These are phyloP conservation scores for Tuta absoluta DNA, from an alignment of 2,888 invertebrate species.

Conservation along the genomic window DNA sequence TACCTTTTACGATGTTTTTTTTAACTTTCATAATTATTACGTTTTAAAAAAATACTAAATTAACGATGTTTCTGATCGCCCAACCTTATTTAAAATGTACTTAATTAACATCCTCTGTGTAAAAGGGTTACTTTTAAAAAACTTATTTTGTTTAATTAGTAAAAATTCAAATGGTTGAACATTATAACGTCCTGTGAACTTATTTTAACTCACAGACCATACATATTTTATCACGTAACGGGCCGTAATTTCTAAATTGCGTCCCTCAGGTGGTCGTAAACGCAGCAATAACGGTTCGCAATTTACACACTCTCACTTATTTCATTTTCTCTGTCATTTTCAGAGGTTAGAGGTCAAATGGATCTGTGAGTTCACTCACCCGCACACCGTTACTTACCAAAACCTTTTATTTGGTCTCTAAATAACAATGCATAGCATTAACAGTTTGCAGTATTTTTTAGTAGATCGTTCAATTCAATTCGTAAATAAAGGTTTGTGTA, in stretches of 20 bases:
- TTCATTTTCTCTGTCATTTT: background rate
- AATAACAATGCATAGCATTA: background rate
- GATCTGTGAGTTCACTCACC: background rate
- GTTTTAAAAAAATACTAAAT: too few relatives aligned
- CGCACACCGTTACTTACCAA: background rate
- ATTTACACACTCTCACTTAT: background rate
- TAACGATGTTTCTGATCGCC: too few relatives aligned
- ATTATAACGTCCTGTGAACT: background rate
- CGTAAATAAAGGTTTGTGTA: too few relatives aligned
- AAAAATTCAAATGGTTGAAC: background rate
- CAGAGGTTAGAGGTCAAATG: background rate
- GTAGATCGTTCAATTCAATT: too few relatives aligned
- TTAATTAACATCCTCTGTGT: too few relatives aligned
- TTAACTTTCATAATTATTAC: too few relatives aligned
- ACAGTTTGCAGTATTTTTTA: too few relatives aligned
- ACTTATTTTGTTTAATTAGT: too few relatives aligned
- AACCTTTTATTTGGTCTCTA: background rate
- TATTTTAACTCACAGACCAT: background rate
- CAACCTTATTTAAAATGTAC: too few relatives aligned
- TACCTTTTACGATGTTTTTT: too few relatives aligned
- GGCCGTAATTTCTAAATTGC: slow-evolving; percentile 10
- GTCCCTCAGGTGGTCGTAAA: background rate
- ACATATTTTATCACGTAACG: background rate
- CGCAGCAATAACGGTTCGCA: background rate
- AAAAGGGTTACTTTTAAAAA: too few relatives aligned